Evolutionary conservation across 2,888 invertebrate species (phyloP).

Genomic region (Ellobium chinense): DNA sequence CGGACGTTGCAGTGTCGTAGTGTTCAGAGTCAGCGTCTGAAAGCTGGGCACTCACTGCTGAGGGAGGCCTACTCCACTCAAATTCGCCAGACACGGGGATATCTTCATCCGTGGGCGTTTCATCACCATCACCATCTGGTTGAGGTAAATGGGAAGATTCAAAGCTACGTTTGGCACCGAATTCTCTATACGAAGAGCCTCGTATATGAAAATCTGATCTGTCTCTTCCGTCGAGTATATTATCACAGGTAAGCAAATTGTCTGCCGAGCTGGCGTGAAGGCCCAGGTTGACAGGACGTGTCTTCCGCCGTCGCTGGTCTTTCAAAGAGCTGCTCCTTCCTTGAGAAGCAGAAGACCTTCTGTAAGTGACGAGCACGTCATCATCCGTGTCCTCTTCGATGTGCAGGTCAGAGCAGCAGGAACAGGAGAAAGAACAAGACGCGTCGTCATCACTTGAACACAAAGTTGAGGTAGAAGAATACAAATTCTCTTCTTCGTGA

Average conservation of each 20-base stretch:
- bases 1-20: constrained; percentile 38
- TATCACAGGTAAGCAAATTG: background rate
- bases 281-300: background rate
- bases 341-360: background rate
- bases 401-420: constrained; percentile 30
- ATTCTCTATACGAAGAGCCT: background rate
- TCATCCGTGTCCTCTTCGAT: constrained; percentile 32
- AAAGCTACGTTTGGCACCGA: background rate
- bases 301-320: background rate
- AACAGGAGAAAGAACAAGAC: constrained; percentile 27
- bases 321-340: constrained; percentile 33
- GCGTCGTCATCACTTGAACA: constrained; percentile 31
- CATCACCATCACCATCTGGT: no score
- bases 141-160: background rate
- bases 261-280: constrained; percentile 23
- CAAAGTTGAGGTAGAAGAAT: constrained; percentile 39
- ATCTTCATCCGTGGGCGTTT: constrained; percentile 23
- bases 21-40: constrained; percentile 36
- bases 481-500: constrained; percentile 18
- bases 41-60: constrained; percentile 4
- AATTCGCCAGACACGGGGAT: background rate
- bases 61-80: constrained; percentile 6
- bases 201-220: background rate
- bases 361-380: background rate
- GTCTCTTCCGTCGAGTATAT: background rate